phyloP scores from a whole-genome alignment of 2,113 vertebrate genomes.

The Thinocorus orbignyianus region DNA sequence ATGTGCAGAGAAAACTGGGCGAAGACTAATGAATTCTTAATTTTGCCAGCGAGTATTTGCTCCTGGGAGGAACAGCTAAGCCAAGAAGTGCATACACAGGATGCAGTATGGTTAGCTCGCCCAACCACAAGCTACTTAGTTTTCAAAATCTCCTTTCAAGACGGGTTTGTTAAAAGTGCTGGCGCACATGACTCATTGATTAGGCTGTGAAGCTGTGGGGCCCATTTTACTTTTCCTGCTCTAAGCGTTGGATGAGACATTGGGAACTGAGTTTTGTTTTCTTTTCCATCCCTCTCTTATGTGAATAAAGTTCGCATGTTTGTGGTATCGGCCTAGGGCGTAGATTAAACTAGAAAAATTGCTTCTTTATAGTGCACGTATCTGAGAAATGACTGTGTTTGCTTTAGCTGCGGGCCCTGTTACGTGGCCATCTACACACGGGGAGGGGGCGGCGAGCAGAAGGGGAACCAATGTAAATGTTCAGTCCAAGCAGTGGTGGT shows the following conservation, averaged over 20 bases:
- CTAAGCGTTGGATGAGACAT: background rate
- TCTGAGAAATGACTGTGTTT: background rate
- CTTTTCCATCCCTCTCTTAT: background rate
- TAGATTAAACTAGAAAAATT: background rate
- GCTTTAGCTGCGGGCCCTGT: background rate
- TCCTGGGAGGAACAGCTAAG: background rate
- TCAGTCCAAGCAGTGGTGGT: background rate
- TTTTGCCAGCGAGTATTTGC: background rate
- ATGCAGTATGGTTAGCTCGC: background rate
- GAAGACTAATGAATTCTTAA: background rate
- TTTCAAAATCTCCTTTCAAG: slow-evolving; percentile 9
- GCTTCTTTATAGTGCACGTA: background rate
- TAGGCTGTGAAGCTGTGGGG: background rate
- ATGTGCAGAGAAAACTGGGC: background rate
- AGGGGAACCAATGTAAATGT: accelerated
- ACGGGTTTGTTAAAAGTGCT: background rate
- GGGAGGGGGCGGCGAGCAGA: accelerated
- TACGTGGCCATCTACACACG: accelerated
- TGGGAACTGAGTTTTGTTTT: background rate
- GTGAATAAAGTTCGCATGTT: background rate
- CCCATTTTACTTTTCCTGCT: background rate
- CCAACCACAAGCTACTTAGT: background rate
- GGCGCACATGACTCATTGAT: slow-evolving; percentile 1
- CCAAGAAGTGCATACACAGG: background rate
- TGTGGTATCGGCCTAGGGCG: background rate